phyloP scores from a whole-genome alignment of 2,113 vertebrate genomes.

The Apteryx owenii region DNA sequence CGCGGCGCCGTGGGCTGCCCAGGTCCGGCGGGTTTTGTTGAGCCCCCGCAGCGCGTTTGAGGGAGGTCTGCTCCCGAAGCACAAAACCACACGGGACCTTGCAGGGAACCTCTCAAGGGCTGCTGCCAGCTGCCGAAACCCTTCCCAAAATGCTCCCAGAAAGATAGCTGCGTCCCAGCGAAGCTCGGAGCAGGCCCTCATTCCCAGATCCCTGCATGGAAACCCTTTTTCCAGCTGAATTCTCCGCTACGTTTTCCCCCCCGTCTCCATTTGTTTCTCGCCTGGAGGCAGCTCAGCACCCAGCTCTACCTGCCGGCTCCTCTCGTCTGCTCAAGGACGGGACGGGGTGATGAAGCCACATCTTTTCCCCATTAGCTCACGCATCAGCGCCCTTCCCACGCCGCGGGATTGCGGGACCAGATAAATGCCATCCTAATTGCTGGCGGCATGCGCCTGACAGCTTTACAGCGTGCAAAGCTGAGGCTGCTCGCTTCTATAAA shows the following conservation, averaged over 20 bases:
- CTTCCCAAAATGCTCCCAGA: neutral
- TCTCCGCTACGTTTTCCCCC: no score
- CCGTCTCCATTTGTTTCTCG: neutral
- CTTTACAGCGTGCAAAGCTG: neutral
- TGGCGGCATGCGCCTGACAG: neutral
- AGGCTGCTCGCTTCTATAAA: neutral
- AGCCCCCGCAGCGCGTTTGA: neutral
- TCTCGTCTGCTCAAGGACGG: neutral
- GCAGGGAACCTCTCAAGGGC: neutral
- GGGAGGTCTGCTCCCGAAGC: neutral
- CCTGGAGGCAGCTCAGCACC: neutral
- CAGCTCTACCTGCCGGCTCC: neutral
- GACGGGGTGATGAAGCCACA: neutral
- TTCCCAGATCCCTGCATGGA: no score
- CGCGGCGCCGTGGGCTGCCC: neutral
- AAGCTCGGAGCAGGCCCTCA: neutral
- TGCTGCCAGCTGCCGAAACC: neutral
- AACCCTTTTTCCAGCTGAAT: no score
- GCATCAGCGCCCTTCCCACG: neutral
- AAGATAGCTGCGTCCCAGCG: fast-evolving
- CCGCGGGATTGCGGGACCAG: neutral
- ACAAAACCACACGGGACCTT: neutral
- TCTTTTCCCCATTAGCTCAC: slow-evolving; percentile 1
- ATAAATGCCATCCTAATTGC: neutral
- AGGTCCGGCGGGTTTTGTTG: neutral